These are phyloP conservation scores for Papilio aristodemus DNA, from an alignment of 1,140 invertebrate species.

Conservation along the genomic window DNA sequence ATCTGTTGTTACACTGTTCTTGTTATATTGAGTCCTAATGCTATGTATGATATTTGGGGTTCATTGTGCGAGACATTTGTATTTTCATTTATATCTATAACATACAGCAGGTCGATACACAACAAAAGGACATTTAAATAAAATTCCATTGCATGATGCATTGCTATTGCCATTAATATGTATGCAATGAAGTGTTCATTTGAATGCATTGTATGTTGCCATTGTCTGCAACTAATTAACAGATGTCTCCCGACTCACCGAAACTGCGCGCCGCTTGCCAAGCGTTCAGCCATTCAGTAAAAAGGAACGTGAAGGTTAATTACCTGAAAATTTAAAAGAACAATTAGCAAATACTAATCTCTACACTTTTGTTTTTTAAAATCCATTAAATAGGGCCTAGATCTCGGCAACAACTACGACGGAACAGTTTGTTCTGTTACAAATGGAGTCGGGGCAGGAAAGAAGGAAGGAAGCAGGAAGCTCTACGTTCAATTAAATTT, in stretches of 20 bases:
- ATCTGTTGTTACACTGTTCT: too few species aligned
- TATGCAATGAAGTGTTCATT: conserved; percentile 24
- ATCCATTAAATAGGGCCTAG: background rate
- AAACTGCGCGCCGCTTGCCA: conserved; percentile 63
- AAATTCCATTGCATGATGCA: conserved; percentile 15
- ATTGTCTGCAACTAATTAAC: conserved; percentile 53
- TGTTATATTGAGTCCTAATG: background rate
- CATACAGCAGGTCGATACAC: background rate
- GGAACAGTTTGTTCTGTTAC: background rate
- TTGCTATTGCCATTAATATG: conserved; percentile 23
- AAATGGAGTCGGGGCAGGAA: too few species aligned
- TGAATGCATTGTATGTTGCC: conserved; percentile 30
- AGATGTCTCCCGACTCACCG: conserved; percentile 67
- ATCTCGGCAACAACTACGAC: background rate
- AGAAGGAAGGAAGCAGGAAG: too few species aligned
- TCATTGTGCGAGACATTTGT: background rate
- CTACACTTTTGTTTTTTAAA: conserved; percentile 2
- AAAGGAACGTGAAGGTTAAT: conserved; percentile 74
- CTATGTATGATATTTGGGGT: background rate
- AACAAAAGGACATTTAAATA: background rate
- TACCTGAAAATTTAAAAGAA: conserved; percentile 76
- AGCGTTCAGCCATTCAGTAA: conserved; percentile 64
- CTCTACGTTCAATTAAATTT: too few species aligned
- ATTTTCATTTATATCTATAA: background rate
- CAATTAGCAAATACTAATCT: conserved; percentile 49